These are phyloP conservation scores for Loripinus fragilis DNA, from an alignment of 2,888 invertebrate genomes.

Conservation along the genomic window DNA sequence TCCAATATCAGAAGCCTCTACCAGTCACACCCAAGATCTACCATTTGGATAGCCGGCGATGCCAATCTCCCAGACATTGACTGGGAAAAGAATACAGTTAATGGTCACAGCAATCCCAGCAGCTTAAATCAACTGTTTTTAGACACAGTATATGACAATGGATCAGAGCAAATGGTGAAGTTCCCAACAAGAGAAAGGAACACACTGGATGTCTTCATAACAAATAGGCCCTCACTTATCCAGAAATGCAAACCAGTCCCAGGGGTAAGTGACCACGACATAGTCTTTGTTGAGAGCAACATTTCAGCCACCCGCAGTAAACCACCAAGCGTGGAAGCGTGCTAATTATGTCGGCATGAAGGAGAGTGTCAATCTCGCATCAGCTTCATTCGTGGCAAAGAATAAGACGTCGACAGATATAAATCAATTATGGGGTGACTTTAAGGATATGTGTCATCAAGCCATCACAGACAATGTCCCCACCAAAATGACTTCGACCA, in stretches of 20 bases:
- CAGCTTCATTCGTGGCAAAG: no score
- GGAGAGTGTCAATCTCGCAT: no score
- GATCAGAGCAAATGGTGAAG: background rate
- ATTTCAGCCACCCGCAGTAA: no score
- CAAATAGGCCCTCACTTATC: background rate
- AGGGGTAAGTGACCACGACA: conserved; percentile 16
- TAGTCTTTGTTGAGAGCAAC: conserved; percentile 14
- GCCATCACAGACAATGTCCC: no score
- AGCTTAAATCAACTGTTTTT: background rate
- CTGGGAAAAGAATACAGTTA: background rate
- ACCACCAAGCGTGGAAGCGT: no score
- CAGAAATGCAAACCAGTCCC: background rate
- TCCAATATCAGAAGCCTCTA: no score
- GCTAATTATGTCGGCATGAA: no score
- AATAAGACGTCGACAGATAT: no score
- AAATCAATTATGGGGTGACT: no score
- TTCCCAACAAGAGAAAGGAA: conserved; percentile 22
- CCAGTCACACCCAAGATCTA: no score
- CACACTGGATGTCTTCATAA: background rate
- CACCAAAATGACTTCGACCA: background rate
- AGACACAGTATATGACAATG: background rate
- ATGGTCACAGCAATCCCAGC: background rate
- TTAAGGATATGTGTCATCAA: no score
- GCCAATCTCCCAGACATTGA: background rate
- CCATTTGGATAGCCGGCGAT: no score